Conservation (phyloP, 2,888 invertebrate genomes). For the Clistopyga incitator region DNA sequence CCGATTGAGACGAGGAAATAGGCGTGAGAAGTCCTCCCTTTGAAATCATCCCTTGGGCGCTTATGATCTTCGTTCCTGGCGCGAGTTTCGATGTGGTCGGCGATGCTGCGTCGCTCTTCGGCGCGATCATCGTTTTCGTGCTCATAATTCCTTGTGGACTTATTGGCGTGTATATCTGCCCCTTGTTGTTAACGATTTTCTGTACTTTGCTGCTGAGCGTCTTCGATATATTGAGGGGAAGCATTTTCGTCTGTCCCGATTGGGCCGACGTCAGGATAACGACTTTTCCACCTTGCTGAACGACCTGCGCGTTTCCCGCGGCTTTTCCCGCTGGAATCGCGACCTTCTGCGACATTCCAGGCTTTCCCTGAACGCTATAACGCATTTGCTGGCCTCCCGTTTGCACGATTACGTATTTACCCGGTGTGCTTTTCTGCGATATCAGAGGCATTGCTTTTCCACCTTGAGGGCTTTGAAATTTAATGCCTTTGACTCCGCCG, state of each 20-base stretch:
- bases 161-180: constrained; percentile 84
- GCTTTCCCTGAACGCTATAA: constrained; percentile 78
- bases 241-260: constrained; percentile 77
- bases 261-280: constrained; percentile 81
- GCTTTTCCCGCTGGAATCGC: constrained; percentile 76
- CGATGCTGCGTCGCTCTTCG: constrained; percentile 81
- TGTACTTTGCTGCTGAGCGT: constrained; percentile 85
- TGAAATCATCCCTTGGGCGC: constrained; percentile 80
- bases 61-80: constrained; percentile 81
- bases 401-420: constrained; percentile 82
- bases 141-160: constrained; percentile 72
- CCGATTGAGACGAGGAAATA: constrained; percentile 78
- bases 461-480: constrained; percentile 75
- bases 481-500: constrained; percentile 78
- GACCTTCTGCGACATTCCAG: constrained; percentile 76
- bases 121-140: constrained; percentile 76
- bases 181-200: constrained; percentile 86
- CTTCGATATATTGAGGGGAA: constrained; percentile 81
- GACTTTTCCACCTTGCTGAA: constrained; percentile 82
- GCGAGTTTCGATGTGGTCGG: constrained; percentile 82
- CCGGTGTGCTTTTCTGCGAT: constrained; percentile 75
- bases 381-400: constrained; percentile 79
- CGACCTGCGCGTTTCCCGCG: constrained; percentile 78
- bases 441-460: constrained; percentile 74
- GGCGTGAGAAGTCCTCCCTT: constrained; percentile 84